Percentiles rank a stretch among this genome's conserved stretches.
These are phyloP conservation scores for silkworm (Bombyx mori) DNA, from an alignment of 1,140 invertebrate genomes.

Conservation along the genomic window DNA sequence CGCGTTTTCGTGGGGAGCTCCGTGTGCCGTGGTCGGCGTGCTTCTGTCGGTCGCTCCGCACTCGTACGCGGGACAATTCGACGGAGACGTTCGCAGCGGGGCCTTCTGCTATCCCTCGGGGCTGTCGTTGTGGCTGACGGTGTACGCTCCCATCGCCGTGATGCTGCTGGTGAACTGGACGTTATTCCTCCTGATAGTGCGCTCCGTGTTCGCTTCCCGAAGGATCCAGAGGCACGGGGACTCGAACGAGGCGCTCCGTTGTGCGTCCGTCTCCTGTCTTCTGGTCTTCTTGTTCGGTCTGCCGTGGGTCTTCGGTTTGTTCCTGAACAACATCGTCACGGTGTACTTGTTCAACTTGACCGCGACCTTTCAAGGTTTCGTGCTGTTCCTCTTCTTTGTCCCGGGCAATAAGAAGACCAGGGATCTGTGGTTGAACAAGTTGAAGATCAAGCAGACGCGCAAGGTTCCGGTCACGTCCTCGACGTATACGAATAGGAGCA, in stretches of 20 bases:
- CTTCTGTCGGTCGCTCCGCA: constrained; percentile 49
- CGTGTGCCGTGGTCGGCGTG: constrained; percentile 49
- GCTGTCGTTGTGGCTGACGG: constrained; percentile 57
- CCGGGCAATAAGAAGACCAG: constrained; percentile 69
- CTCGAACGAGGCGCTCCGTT: constrained; percentile 54
- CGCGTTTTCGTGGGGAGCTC: constrained; percentile 59
- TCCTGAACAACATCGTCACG: constrained; percentile 51
- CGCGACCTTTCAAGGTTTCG: constrained; percentile 68
- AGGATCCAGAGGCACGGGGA: constrained; percentile 64
- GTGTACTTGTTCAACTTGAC: constrained; percentile 69
- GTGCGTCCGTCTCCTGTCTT: constrained; percentile 62
- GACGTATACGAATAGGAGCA: constrained; percentile 55
- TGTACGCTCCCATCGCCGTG: constrained; percentile 59
- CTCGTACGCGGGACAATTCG: constrained; percentile 49
- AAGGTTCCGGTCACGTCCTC: constrained; percentile 63
- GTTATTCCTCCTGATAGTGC: constrained; percentile 65
- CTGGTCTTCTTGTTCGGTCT: constrained; percentile 69
- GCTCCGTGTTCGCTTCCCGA: constrained; percentile 63
- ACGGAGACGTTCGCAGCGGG: constrained; percentile 36
- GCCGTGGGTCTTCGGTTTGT: constrained; percentile 68
- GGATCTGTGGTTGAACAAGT: constrained; percentile 64
- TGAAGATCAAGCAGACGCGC: constrained; percentile 59
- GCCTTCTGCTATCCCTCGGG: constrained; percentile 65
- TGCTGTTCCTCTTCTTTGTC: constrained; percentile 71
- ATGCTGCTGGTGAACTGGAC: constrained; percentile 62